Percentiles rank a stretch among this genome's conserved stretches.
These are phyloP conservation scores for Enteromius viviparus DNA, from an alignment of 2,797 vertebrate genomes.

Conservation along the genomic window DNA sequence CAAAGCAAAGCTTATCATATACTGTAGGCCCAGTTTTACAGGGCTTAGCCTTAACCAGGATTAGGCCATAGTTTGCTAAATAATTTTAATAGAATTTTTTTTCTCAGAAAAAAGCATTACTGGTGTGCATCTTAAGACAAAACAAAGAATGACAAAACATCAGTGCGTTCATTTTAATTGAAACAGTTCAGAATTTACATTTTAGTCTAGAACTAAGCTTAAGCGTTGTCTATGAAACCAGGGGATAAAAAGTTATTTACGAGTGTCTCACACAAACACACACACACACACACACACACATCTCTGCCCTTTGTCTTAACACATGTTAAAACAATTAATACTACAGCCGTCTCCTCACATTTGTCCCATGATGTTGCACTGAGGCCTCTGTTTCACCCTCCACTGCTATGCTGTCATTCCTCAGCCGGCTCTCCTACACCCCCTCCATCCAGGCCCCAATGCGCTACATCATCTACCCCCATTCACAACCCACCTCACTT, in stretches of 20 bases:
- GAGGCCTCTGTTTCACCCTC: background rate
- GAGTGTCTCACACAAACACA: background rate
- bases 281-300: background rate
- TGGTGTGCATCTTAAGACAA: too few species aligned
- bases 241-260: background rate
- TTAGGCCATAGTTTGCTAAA: too few species aligned
- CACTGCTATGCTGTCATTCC: background rate
- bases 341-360: background rate
- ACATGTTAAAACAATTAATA: constrained; percentile 4
- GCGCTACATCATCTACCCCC: constrained; percentile 24
- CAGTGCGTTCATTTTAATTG: background rate
- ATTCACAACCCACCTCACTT: constrained; percentile 36
- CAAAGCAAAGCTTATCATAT: background rate
- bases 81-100: too few species aligned
- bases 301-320: background rate
- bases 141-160: background rate
- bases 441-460: constrained; percentile 1
- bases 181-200: background rate
- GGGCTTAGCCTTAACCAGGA: too few species aligned
- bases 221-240: background rate
- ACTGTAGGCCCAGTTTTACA: too few species aligned
- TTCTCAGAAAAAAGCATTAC: too few species aligned
- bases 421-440: background rate
- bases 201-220: background rate
- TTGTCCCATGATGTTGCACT: constrained; percentile 12